phyloP scores from a whole-genome alignment of 2,888 invertebrate species.

The Liopterus haemorrhoidalis region DNA sequence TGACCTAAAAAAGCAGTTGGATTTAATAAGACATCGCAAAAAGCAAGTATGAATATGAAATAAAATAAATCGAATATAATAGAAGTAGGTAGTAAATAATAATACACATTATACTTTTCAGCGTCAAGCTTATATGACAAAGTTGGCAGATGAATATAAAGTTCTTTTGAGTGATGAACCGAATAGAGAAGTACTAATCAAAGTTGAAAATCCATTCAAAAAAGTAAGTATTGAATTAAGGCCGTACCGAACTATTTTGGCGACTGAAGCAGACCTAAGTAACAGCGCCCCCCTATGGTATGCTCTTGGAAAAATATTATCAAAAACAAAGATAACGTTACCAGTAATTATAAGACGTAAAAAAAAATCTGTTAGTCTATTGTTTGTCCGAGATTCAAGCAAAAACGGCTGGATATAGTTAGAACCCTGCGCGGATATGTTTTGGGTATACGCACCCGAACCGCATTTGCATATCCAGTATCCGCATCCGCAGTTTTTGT shows the following conservation, averaged over 20 bases:
- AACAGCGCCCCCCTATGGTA: neutral
- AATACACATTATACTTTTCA: conserved; percentile 32
- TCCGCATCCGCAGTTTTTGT: too few relatives aligned
- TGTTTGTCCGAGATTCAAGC: too few relatives aligned
- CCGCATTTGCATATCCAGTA: too few relatives aligned
- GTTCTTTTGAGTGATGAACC: conserved; percentile 55
- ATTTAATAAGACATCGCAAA: conserved; percentile 64
- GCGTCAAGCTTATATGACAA: conserved; percentile 53
- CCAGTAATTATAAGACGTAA: too few relatives aligned
- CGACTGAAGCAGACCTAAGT: neutral
- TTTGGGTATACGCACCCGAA: too few relatives aligned
- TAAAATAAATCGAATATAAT: conserved; percentile 15
- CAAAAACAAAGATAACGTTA: too few relatives aligned
- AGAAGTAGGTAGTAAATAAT: too few relatives aligned
- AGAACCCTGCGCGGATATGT: too few relatives aligned
- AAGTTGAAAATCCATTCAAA: conserved; percentile 53
- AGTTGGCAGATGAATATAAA: conserved; percentile 58
- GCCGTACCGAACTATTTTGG: too few relatives aligned
- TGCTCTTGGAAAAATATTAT: conserved; percentile 7
- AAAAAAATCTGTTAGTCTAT: too few relatives aligned
- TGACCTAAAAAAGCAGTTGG: conserved; percentile 66
- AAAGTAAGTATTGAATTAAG: conserved; percentile 51
- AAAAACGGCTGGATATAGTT: too few relatives aligned
- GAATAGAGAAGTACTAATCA: conserved; percentile 43
- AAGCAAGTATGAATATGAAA: conserved; percentile 46